A percentile compares a stretch with the other conserved stretches of the same genome.
These are phyloP conservation scores for Embidobia sp. DNA, from an alignment of 2,888 invertebrate species.

Conservation along the genomic window DNA sequence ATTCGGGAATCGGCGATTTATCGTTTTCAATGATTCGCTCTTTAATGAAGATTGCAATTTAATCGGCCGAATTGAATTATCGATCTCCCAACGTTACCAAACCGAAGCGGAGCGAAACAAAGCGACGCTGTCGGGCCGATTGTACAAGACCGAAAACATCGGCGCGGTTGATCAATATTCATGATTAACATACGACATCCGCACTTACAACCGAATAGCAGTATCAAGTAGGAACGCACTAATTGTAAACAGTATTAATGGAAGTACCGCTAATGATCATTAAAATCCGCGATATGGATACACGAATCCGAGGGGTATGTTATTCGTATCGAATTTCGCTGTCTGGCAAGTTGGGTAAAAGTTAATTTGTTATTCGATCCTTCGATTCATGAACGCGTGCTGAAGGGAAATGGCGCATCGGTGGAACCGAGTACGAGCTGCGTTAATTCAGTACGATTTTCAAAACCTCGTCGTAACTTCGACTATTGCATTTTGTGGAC, in stretches of 20 bases:
- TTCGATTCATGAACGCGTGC: slow-evolving; percentile 51
- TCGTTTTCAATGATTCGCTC: too few species aligned
- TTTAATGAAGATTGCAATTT: too few species aligned
- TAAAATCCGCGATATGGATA: slow-evolving; percentile 59
- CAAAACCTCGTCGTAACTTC: too few species aligned
- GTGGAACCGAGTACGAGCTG: too few species aligned
- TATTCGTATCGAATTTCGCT: slow-evolving; percentile 62
- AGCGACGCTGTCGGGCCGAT: too few species aligned
- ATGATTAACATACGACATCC: slow-evolving; percentile 23
- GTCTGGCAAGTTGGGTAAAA: slow-evolving; percentile 65
- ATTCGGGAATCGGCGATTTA: too few species aligned
- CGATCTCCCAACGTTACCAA: too few species aligned
- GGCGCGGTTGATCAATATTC: slow-evolving; percentile 6
- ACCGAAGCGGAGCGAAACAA: too few species aligned
- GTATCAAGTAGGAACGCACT: slow-evolving; percentile 8
- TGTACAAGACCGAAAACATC: too few species aligned
- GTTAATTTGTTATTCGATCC: slow-evolving; percentile 66
- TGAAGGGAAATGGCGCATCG: slow-evolving; percentile 58
- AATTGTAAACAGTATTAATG: slow-evolving; percentile 58
- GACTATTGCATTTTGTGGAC: too few species aligned
- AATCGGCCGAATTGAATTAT: too few species aligned
- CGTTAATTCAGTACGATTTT: too few species aligned
- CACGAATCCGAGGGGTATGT: slow-evolving; percentile 58
- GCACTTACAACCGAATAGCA: slow-evolving; percentile 18
- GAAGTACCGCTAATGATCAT: slow-evolving; percentile 61